Evolutionary conservation across 2,797 vertebrate species (phyloP).

Genomic region (Pipistrellus kuhlii): DNA sequence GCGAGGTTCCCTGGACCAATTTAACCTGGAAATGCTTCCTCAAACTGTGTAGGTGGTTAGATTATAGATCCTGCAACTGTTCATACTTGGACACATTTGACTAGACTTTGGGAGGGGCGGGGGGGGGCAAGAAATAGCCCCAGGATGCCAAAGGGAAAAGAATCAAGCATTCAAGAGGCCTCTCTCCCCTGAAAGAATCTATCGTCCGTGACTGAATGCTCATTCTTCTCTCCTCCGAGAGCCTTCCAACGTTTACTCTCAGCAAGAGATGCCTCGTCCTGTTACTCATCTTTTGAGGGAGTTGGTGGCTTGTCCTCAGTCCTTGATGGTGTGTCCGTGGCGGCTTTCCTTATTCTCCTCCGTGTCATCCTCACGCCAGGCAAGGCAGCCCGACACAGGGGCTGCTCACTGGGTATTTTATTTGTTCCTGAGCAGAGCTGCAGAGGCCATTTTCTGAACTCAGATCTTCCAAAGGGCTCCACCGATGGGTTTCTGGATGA

Average conservation of each 20-base stretch:
- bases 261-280: neutral
- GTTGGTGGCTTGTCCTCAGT: neutral
- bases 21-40: neutral
- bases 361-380: neutral
- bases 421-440: neutral
- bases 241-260: neutral
- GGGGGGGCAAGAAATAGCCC: neutral
- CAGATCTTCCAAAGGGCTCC: neutral
- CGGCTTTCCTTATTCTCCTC: neutral
- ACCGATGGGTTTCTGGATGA: neutral
- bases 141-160: neutral
- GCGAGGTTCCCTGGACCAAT: neutral
- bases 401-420: neutral
- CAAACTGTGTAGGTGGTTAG: neutral
- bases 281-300: neutral
- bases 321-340: fast-evolving
- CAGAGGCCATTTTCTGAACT: neutral
- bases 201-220: neutral
- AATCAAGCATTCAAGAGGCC: neutral
- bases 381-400: neutral
- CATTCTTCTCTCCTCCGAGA: neutral
- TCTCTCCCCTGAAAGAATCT: neutral
- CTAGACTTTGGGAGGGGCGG: neutral
- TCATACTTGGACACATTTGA: neutral
- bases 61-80: neutral